A percentile compares a stretch with the other conserved stretches of the same genome.
Conservation (phyloP, 1,140 invertebrate genomes). For the Ylistrum balloti region DNA sequence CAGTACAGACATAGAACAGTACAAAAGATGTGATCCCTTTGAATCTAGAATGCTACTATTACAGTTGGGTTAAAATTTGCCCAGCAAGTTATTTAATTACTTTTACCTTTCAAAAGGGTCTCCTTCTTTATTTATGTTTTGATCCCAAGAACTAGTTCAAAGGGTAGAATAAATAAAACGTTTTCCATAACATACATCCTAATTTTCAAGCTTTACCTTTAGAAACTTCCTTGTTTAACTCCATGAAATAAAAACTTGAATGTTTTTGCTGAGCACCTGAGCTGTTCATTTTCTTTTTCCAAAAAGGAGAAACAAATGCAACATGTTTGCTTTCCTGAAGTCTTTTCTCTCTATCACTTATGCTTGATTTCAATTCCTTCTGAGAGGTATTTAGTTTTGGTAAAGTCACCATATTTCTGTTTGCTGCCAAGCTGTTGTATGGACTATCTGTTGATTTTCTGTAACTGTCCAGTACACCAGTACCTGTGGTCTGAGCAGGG, state of each 20-base stretch:
- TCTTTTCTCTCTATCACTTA: neutral
- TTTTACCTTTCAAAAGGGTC: no score
- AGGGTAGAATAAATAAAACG: no score
- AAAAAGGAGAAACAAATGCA: slow-evolving; percentile 26
- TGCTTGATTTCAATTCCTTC: neutral
- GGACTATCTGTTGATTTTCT: neutral
- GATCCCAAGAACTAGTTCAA: no score
- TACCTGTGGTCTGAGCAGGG: neutral
- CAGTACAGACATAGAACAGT: no score
- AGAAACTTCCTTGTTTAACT: neutral
- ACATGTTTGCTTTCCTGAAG: neutral
- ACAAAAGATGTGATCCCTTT: no score
- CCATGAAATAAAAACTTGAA: neutral
- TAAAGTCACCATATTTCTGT: neutral
- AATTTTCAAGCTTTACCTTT: neutral
- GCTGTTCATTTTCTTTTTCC: neutral
- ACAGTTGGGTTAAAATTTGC: no score
- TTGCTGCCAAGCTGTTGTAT: neutral
- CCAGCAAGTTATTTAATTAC: no score
- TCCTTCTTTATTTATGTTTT: no score
- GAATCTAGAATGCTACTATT: no score
- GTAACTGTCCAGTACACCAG: neutral
- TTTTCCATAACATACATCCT: no score
- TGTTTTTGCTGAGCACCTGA: neutral
- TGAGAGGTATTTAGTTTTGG: neutral